Conservation (phyloP, 2,113 vertebrate genomes). For the Ptilorrhoa leucosticta region DNA sequence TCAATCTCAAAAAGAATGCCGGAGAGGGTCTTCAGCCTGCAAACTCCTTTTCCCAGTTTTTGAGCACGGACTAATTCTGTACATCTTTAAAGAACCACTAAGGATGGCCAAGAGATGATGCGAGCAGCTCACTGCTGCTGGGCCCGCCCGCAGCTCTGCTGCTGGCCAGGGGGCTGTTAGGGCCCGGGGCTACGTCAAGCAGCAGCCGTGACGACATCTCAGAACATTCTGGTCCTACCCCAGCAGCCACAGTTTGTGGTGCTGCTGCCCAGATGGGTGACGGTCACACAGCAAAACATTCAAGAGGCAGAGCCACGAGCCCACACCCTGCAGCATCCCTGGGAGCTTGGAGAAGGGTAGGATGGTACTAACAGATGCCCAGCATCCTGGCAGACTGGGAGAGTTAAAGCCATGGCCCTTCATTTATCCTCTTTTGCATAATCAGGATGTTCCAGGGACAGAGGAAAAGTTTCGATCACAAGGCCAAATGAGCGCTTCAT, state of each 20-base stretch:
- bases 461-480: not conserved
- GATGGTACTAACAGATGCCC: not conserved
- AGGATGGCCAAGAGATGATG: not conserved
- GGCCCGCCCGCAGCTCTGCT: not conserved
- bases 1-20: not conserved
- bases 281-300: not conserved
- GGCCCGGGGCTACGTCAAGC: not conserved
- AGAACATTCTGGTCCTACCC: not conserved
- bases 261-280: not conserved
- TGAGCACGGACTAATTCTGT: not conserved
- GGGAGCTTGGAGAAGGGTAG: not conserved
- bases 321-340: not conserved
- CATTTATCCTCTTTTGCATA: not conserved
- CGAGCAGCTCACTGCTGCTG: not conserved
- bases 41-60: not conserved
- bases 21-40: not conserved
- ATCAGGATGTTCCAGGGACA: not conserved
- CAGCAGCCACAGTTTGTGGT: not conserved
- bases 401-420: not conserved
- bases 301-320: not conserved
- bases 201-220: not conserved
- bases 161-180: not conserved
- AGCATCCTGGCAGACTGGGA: not conserved
- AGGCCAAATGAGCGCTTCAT: rapidly evolving
- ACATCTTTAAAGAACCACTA: not conserved